Conservation (phyloP, 1,140 invertebrate genomes). For the Ceratina calcarata region DNA sequence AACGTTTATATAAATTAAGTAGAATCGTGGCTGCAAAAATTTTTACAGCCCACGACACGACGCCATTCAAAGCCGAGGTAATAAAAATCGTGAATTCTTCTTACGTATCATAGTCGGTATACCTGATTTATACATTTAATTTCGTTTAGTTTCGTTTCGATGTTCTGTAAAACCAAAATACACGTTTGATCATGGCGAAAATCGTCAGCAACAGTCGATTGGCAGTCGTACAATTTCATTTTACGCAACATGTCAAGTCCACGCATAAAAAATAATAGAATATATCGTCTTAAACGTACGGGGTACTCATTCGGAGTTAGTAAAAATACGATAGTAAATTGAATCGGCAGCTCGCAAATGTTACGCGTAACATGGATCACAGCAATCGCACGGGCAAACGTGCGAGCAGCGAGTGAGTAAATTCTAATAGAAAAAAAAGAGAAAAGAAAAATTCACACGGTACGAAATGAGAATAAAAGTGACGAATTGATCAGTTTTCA, state of each 20-base stretch:
- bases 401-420: conserved; percentile 25
- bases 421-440: conserved; percentile 36
- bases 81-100: conserved; percentile 26
- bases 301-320: conserved; percentile 42
- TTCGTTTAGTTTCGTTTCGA: background rate
- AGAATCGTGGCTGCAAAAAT: conserved; percentile 34
- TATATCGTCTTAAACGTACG: conserved; percentile 44
- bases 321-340: conserved; percentile 40
- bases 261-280: conserved; percentile 46
- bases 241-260: conserved; percentile 34
- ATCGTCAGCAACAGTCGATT: conserved; percentile 21
- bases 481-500: conserved; percentile 38
- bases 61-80: background rate
- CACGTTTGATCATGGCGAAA: conserved; percentile 17
- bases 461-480: conserved; percentile 58
- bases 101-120: conserved; percentile 1
- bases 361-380: conserved; percentile 35
- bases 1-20: conserved; percentile 43
- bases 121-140: conserved; percentile 1
- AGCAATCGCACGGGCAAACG: conserved; percentile 23
- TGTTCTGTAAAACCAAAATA: conserved; percentile 10
- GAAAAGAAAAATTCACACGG: conserved; percentile 31
- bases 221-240: conserved; percentile 34
- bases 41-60: background rate
- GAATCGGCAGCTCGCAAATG: conserved; percentile 29